Base-by-base conservation (phyloP, 2,888 invertebrate genomes). In the Gisinianus flammeolus region DNA sequence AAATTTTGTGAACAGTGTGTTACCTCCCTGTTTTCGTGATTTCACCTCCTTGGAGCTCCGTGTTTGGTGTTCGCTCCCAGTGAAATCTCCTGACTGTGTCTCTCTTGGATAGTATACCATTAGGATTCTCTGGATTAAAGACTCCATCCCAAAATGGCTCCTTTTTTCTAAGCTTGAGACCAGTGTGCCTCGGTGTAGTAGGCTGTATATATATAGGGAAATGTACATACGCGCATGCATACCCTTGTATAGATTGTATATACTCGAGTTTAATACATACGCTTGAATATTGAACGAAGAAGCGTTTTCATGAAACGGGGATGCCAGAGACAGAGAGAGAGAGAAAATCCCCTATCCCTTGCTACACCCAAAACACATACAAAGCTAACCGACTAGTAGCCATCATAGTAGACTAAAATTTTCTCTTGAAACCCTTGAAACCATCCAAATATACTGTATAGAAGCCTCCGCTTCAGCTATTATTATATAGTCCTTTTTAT, bases 401-500 rank as follows among this genome's bases (percentile, higher is more conserved):
- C 44, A 44, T 44, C 12, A 44, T 44, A 44, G 44, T n/a, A n/a
- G n/a, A n/a, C n/a, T n/a, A 44, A 44, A 44, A 44, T 44, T 44
- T 44, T 44, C 44, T 44, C 44, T 44, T 44, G 16, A 44, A 44
- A 44, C 16, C 19, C 19, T 12, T 12, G 12, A 44, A 16, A 44
- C 44, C 44, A n/a, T n/a, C n/a, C n/a, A n/a, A n/a, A n/a, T n/a
- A n/a, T n/a, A n/a, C n/a, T n/a, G n/a, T n/a, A n/a, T n/a, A n/a
- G n/a, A n/a, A n/a, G n/a, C 19, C 44, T 44, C 19, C 19, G 19
- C 44, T 44, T 44, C 44, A 44, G 22, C n/a, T 72, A 72, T 71
- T 73, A 62, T 66, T 62, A 74, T 74, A 74, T 74, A 74, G 73
- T 33, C 73, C 58, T 74, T 74, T 74, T 74, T 74, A 74, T 74